Base-by-base conservation (phyloP, 2,797 vertebrate genomes). In the Centropyge bicolor region DNA sequence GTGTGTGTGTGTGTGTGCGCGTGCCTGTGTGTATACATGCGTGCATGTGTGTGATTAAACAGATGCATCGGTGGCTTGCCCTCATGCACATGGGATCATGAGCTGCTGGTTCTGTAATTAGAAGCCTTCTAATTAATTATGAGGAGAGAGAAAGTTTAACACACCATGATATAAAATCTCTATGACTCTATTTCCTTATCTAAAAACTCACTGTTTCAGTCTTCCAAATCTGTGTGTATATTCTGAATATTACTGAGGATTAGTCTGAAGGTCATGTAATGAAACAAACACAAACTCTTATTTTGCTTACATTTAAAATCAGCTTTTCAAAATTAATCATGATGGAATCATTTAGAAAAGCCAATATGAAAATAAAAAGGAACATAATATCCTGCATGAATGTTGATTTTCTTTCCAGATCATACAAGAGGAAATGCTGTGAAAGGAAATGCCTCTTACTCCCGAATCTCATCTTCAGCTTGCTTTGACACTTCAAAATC, bases 71-170 rank as follows among this genome's bases (percentile, higher is more conserved):
- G 67, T 56, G 51, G 67, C 11, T 38, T 55, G 52, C 48, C 43
- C 60, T 70, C 45, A 17, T 43, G 59, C 62, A 43, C 40, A 49
- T 45, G 62, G 57, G 75, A 79, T 80, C 59, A 51, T 61, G 52
- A 75, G 59, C 76, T 64, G 60, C 61, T 49, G 36, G 55, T 40
- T 78, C 57, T 52, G 22, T 77, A 82, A 83, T 84, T 83, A 87
- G 41, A 59, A 79, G n/a, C 57, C 19, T 17, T 38, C 54, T 67
- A 70, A 82, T 83, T 83, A 83, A 85, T 87, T 60, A 60, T 62
- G 41, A 11, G 48, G 38, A 43, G 14, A 59, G 31, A 59, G 27
- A 17, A 57, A 35, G 24, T 35, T 36, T 66, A 20, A 56, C 20
- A 31, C 27, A 31, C 4, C 27, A 31, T 31, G 27, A 31, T 31